Evolutionary conservation across 23 tunicate species (phyloP), one percentile per base, ranked within the genome.

Genomic region (Ascidia mentula): DNA sequence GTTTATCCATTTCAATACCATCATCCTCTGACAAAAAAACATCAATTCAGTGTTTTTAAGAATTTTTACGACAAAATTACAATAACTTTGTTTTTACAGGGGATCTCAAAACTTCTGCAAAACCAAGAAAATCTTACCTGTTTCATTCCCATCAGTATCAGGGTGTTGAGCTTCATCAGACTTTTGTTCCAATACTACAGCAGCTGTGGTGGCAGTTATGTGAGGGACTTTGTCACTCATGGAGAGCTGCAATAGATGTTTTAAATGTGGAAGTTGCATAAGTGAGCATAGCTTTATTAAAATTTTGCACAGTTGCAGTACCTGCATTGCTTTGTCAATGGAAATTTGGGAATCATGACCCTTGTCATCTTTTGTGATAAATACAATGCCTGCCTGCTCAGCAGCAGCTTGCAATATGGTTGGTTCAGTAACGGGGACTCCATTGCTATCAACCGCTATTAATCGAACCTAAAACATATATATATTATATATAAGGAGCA

Each of bases 391-490:
- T 4, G 99, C 99, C 72, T 96, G 99, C 60, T 96, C 97, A 0
- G 99, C 99, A 38, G 99, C 99, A 73, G 99, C 99, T 82, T 96
- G 99, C 36, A 96, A 80, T 39, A 96, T 91, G 24, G 94, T 88
- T 0, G 92, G 81, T 61, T 95, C 99, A 36, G 99, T 95, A 26
- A 95, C 99, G 32, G 99, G 99, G 0, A 95, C 89, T 13, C 99
- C 99, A 76, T 80, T 90, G 77, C 92, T 89, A 75, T 95, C 99
- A 2, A 95, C 96, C 3, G 99, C 99, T 31, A 95, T 95, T 15
- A 95, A 59, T 18, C 99, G 89, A 40, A 95, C 96, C 90, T 85
- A 45, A n/a, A 9, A 53, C 7, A 53, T 20, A 5, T 9, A 26
- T 15, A 42, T 5, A 20, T 53, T 53, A 28, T 12, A 42, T 9